Evolutionary conservation across 2,113 vertebrate species (phyloP).

Genomic region (Neotoma lepida): DNA sequence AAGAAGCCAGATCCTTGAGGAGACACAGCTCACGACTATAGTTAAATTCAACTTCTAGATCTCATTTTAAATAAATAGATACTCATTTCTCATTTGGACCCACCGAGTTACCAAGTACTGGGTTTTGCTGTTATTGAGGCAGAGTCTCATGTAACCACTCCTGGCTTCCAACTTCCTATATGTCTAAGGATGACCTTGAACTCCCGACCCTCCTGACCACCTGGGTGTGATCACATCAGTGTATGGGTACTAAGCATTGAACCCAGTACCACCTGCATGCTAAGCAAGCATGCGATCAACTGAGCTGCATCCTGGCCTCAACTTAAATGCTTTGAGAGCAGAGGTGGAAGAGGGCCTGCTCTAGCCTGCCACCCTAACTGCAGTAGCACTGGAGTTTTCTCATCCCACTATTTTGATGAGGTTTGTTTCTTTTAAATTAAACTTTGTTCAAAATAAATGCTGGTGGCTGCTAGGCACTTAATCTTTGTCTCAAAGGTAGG

Average conservation of each 20-base stretch:
- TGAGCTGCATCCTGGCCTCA: not conserved
- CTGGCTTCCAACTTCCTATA: not conserved
- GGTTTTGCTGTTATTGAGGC: not conserved
- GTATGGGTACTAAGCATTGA: not conserved
- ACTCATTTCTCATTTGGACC: not conserved
- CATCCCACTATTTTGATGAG: not conserved
- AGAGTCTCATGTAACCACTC: not conserved
- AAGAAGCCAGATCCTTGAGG: not conserved
- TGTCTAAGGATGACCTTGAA: not conserved
- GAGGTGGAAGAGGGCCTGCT: not conserved
- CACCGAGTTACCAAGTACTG: no score
- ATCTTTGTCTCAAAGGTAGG: slow-evolving; percentile 6
- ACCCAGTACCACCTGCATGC: not conserved
- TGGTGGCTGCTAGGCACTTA: not conserved
- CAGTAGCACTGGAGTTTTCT: not conserved
- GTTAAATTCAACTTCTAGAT: not conserved
- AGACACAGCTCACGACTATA: accelerated
- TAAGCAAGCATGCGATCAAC: not conserved
- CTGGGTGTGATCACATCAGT: not conserved
- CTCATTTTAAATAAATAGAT: not conserved
- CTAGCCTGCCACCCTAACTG: not conserved
- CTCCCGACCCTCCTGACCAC: not conserved
- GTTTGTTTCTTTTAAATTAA: slow-evolving; percentile 44
- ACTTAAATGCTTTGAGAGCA: not conserved
- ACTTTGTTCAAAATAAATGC: not conserved